Evolutionary conservation across 1,140 invertebrate genomes (phyloP), one percentile per base, ranked within the genome.

Genomic region (Hylaeus anthracinus): DNA sequence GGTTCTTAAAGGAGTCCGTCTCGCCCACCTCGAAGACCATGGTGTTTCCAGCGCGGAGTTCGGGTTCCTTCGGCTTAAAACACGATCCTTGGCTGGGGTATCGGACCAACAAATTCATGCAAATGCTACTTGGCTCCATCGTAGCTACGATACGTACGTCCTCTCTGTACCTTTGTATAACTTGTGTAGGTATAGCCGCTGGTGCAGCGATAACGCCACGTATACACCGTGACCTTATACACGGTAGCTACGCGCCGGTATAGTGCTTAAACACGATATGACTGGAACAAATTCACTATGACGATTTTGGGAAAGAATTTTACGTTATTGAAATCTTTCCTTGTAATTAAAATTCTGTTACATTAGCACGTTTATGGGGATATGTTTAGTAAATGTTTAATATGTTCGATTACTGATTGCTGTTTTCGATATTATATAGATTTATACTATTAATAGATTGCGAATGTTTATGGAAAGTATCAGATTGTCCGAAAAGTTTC

Each of bases 41-140:
- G 67, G 2, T 53, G 64, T 61, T 70, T 79, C 74, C 72, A 69
- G 67, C 63, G 39, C 48, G 56, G 26, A 63, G 85, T 79, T 79
- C 61, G 65, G 69, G 65, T 74, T 83, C 77, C 85, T 87, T 74
- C 63, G 84, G 82, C 72, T 89, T 86, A 88, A 88, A 90, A 87
- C 79, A 83, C 87, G 86, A 90, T 83, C 80, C 81, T 86, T 72
- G 85, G 56, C 60, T 43, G 81, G 26, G 82, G 88, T 90, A 89
- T 90, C 86, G 85, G 87, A 72, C 81, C 88, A 88, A 90, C 88
- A 89, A 90, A 90, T 90, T 90, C 88, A 90, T 89, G 90, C 88
- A 90, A 90, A 90, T 90, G 84, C 82, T 80, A 85, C 86, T 88
- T 82, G 84, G 67, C 86, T 86, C 78, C 75, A 55, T 60, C 72